Evolutionary conservation across 2,797 vertebrate species (phyloP).

Genomic region (Dermochelys coriacea): DNA sequence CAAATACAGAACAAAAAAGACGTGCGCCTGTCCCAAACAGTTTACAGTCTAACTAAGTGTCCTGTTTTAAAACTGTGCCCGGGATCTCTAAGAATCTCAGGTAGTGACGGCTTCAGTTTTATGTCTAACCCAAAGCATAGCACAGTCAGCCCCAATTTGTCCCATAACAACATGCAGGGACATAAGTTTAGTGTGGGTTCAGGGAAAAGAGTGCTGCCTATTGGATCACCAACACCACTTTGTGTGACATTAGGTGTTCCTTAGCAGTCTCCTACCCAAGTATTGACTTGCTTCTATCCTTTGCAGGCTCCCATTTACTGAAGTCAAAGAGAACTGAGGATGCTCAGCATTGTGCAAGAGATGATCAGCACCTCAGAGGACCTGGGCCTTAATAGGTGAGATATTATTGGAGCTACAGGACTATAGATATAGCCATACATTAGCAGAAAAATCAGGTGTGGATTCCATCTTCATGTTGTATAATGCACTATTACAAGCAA

Average conservation of each 20-base stretch:
- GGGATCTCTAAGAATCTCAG: neutral
- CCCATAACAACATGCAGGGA: no score
- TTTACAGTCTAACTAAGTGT: neutral
- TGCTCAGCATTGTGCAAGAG: neutral
- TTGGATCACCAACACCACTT: no score
- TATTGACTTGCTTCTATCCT: conserved; percentile 7
- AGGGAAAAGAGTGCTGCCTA: neutral
- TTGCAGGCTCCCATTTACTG: neutral
- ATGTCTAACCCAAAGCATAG: neutral
- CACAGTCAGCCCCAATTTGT: neutral
- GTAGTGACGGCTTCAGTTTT: neutral
- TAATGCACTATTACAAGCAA: conserved; percentile 23
- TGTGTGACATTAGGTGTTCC: neutral
- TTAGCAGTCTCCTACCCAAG: neutral
- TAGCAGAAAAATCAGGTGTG: conserved; percentile 28
- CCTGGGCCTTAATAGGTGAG: neutral
- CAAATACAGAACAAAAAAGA: neutral
- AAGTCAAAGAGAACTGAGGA: neutral
- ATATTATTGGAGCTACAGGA: conserved; percentile 10
- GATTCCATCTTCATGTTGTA: conserved; percentile 27
- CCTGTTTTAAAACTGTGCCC: neutral
- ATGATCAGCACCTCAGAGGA: neutral
- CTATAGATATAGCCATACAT: conserved; percentile 17
- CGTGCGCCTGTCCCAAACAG: neutral
- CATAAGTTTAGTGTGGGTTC: neutral